phyloP scores from a whole-genome alignment of 2,113 vertebrate species.

The Miniopterus natalensis region DNA sequence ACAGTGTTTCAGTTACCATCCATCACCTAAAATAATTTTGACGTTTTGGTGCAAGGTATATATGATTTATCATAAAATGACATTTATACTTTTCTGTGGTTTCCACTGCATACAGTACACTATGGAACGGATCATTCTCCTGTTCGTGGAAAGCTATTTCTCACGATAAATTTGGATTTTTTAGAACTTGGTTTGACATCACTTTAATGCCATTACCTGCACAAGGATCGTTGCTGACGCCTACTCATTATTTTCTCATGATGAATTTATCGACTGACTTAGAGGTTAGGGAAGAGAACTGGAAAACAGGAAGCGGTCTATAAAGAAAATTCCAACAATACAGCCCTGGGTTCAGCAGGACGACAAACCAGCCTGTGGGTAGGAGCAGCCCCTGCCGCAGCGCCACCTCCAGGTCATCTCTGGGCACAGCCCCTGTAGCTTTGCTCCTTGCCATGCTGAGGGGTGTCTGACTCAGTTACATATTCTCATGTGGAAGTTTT shows the following conservation, averaged over 20 bases:
- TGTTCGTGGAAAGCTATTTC: background rate
- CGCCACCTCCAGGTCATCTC: background rate
- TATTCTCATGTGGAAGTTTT: background rate
- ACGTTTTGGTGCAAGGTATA: constrained; percentile 14
- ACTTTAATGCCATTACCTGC: background rate
- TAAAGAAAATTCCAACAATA: background rate
- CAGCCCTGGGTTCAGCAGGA: background rate
- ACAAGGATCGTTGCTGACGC: background rate
- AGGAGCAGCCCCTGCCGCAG: too few species aligned
- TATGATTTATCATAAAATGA: constrained; percentile 10
- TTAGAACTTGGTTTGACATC: background rate
- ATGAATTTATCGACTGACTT: background rate
- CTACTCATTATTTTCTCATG: background rate
- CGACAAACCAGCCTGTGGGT: rapidly evolving
- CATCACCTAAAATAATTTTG: constrained; percentile 26
- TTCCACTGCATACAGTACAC: background rate
- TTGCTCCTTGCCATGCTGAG: background rate
- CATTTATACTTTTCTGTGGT: background rate
- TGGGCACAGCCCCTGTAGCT: too few species aligned
- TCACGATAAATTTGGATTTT: background rate
- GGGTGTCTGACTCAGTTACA: background rate
- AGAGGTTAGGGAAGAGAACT: background rate
- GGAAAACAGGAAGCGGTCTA: background rate
- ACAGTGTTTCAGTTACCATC: background rate
- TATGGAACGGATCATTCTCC: background rate